These are phyloP conservation scores for Halcyon leucocephala DNA, from an alignment of 2,797 vertebrate genomes.

Conservation along the genomic window DNA sequence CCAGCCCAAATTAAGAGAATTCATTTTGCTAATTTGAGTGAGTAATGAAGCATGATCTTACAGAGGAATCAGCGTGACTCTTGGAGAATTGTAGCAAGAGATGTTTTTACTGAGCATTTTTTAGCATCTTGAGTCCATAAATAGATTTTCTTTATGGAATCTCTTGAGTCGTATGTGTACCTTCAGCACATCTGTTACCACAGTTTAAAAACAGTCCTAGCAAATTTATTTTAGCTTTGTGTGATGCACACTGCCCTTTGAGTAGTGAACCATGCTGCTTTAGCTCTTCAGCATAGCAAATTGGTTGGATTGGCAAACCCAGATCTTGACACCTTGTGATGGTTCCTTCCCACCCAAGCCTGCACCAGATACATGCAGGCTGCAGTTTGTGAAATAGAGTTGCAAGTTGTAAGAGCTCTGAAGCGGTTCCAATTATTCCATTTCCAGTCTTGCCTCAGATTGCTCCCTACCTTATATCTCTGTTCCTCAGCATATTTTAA, in stretches of 20 bases:
- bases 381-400: not conserved
- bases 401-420: not conserved
- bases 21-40: constrained; percentile 16
- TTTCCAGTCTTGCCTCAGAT: not conserved
- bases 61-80: not conserved
- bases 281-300: not conserved
- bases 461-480: not conserved
- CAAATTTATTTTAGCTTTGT: not conserved
- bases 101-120: not conserved
- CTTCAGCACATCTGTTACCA: not conserved
- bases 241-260: not conserved
- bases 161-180: accelerated
- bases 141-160: not conserved
- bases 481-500: not conserved
- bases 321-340: not conserved
- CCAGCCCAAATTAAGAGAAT: not conserved
- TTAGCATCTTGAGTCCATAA: not conserved
- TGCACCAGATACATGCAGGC: not conserved
- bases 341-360: not conserved
- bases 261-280: not conserved
- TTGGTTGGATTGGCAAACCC: not conserved
- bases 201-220: not conserved
- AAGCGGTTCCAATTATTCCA: not conserved
- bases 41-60: not conserved
- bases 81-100: not conserved